Conservation (phyloP, 2,797 vertebrate species). For the Etheostoma perlongum region DNA sequence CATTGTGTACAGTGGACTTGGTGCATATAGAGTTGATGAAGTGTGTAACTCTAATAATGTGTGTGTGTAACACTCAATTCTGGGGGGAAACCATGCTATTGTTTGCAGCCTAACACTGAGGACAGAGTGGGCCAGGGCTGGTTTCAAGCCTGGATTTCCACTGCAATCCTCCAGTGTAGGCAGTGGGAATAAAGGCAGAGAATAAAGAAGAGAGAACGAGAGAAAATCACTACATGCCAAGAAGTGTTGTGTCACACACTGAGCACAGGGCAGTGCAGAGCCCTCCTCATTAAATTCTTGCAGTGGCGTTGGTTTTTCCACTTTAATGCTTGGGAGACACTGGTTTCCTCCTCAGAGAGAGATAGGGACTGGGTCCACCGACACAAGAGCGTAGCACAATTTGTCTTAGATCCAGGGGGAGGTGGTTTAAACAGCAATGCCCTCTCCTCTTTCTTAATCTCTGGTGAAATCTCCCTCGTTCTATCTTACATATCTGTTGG, state of each 20-base stretch:
- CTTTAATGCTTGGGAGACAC: constrained; percentile 83
- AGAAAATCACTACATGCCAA: constrained; percentile 71
- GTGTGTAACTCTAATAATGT: background rate
- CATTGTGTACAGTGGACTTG: background rate
- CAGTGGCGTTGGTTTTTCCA: constrained; percentile 83
- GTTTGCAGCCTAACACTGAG: constrained; percentile 52
- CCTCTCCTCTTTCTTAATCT: constrained; percentile 60
- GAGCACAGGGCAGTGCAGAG: constrained; percentile 59
- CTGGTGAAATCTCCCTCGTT: constrained; percentile 49
- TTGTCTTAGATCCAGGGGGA: constrained; percentile 80
- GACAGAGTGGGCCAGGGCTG: constrained; percentile 35
- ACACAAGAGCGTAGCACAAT: constrained; percentile 74
- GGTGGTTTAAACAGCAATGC: constrained; percentile 70
- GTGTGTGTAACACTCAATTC: background rate
- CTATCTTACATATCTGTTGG: constrained; percentile 53
- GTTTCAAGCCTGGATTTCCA: constrained; percentile 49
- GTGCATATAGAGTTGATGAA: background rate
- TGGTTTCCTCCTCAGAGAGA: constrained; percentile 70
- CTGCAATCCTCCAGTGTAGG: constrained; percentile 43
- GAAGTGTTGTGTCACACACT: constrained; percentile 76
- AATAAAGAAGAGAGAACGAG: constrained; percentile 48
- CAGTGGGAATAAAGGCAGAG: constrained; percentile 46
- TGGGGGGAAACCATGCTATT: constrained; percentile 25
- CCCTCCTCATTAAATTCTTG: constrained; percentile 84
- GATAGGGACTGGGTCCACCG: constrained; percentile 63